Percentiles rank a stretch among this genome's conserved stretches.
These are phyloP conservation scores for Mermis nigrescens DNA, from an alignment of 2,888 invertebrate species.

Conservation along the genomic window DNA sequence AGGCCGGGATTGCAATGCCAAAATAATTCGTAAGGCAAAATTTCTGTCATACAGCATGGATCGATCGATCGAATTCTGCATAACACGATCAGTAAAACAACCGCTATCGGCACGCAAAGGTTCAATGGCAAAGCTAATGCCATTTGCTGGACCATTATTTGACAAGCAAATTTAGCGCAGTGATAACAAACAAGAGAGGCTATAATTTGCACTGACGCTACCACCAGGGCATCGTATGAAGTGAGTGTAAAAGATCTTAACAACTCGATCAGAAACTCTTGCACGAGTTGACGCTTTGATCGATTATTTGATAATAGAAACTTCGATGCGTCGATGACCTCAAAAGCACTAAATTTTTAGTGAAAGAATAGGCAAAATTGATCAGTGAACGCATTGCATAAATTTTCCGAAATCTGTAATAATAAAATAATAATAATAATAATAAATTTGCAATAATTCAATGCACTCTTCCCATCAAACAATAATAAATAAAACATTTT, in stretches of 20 bases:
- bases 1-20: conserved; percentile 4
- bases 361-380: no score
- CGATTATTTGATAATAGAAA: no score
- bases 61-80: conserved; percentile 47
- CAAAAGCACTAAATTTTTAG: no score
- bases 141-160: conserved; percentile 61
- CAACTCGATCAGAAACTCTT: conserved; percentile 18
- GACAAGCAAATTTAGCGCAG: conserved; percentile 39
- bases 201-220: conserved; percentile 29
- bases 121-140: conserved; percentile 90
- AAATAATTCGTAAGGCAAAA: conserved; percentile 53
- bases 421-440: no score
- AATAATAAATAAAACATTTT: no score
- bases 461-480: no score
- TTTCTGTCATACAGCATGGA: conserved; percentile 66
- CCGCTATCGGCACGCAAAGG: conserved; percentile 69
- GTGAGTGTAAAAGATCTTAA: conserved; percentile 20
- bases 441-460: no score
- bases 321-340: no score
- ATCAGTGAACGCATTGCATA: no score
- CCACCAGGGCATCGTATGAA: conserved; percentile 31
- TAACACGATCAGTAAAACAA: conserved; percentile 39
- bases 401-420: no score
- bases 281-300: background rate
- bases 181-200: conserved; percentile 35